A percentile compares a stretch with the other conserved stretches of the same genome.
Conservation (phyloP, 2,113 vertebrate genomes). For the Limanda limanda region DNA sequence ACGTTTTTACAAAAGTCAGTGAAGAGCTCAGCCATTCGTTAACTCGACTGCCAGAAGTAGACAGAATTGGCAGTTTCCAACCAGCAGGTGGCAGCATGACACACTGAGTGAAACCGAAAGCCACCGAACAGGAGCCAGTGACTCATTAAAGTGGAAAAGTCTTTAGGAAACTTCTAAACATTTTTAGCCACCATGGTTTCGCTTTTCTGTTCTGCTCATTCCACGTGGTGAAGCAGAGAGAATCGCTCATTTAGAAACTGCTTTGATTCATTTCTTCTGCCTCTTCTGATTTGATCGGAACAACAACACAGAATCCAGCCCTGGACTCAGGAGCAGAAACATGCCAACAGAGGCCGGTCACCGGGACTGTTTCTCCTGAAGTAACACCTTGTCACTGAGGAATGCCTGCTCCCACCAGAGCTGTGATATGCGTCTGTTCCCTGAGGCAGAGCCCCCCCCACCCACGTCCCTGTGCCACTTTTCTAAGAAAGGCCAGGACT, state of each 20-base stretch:
- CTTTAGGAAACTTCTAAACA: too few species aligned
- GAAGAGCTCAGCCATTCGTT: neutral
- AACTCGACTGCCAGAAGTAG: neutral
- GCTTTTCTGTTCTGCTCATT: neutral
- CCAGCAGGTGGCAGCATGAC: constrained; percentile 73
- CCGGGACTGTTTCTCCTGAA: constrained; percentile 36
- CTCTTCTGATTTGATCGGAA: neutral
- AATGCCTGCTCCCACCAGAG: constrained; percentile 33
- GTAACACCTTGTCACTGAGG: constrained; percentile 48
- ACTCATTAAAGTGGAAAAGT: neutral
- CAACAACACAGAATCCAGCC: neutral
- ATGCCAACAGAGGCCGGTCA: constrained; percentile 17
- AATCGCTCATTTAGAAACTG: neutral
- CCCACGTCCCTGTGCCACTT: neutral
- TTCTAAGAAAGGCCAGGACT: constrained; percentile 11
- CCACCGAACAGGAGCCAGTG: neutral
- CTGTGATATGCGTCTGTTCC: neutral
- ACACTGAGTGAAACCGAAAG: neutral
- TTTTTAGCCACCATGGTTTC: neutral
- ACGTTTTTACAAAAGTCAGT: neutral
- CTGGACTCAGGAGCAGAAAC: constrained; percentile 11
- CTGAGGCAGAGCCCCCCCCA: neutral
- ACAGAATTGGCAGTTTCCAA: neutral
- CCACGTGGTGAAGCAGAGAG: neutral
- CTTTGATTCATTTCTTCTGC: neutral